Percentiles rank a stretch among this genome's conserved stretches.
phyloP scores from a whole-genome alignment of 1,140 invertebrate genomes.

The Bombus waltoni region DNA sequence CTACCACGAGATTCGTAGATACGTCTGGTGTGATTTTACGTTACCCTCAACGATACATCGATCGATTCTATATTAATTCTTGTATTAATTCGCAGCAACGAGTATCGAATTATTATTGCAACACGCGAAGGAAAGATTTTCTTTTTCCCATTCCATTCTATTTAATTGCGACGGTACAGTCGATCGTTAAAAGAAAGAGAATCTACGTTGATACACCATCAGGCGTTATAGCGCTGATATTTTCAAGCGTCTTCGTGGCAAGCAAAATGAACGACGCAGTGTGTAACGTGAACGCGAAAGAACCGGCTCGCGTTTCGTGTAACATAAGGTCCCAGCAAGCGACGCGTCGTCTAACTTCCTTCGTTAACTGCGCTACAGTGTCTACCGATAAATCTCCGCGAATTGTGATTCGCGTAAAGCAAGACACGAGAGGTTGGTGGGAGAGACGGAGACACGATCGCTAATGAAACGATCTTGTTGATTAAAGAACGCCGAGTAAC shows the following conservation, averaged over 20 bases:
- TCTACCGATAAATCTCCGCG: constrained; percentile 22
- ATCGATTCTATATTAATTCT: not conserved
- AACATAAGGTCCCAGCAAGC: constrained; percentile 34
- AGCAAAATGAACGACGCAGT: not conserved
- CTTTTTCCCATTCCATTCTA: not conserved
- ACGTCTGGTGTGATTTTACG: constrained; percentile 34
- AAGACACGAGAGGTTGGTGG: not conserved
- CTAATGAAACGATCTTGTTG: constrained; percentile 24
- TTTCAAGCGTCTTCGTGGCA: not conserved
- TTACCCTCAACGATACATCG: not conserved
- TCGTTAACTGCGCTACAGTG: constrained; percentile 26
- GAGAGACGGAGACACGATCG: not conserved
- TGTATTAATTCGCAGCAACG: not conserved
- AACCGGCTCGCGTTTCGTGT: constrained; percentile 6
- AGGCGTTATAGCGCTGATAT: not conserved
- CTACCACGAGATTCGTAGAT: constrained; percentile 28
- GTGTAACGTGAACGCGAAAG: too few species aligned
- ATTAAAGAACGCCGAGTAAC: constrained; percentile 8
- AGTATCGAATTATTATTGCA: not conserved
- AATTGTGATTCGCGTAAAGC: not conserved
- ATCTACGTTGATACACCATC: not conserved
- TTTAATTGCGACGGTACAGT: not conserved
- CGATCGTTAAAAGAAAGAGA: not conserved
- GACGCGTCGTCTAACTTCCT: constrained; percentile 22
- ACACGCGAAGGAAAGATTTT: not conserved